Base-by-base conservation (phyloP, 1,140 invertebrate genomes). In the Stegodyphus mimosarum region DNA sequence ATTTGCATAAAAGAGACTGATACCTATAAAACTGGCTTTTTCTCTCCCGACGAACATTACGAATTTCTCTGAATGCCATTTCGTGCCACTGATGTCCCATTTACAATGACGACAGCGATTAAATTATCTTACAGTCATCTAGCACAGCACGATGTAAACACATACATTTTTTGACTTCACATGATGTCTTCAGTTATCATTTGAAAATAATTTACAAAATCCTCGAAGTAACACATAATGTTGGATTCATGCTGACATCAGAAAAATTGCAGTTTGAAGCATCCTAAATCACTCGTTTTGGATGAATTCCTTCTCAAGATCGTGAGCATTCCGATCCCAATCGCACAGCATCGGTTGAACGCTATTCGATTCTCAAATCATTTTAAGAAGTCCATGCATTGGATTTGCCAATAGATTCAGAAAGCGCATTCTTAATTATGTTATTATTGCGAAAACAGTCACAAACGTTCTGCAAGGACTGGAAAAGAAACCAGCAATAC, bases 301-400 rank as follows among this genome's bases (percentile, higher is more conserved):
- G 53, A 7, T 7, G 53, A 55, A 55, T 77, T 50, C 13, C 52
- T 52, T 77, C n/a, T 9, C 49, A 77, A 11, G 49, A 77, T 0
- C 0, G 48, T 51, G n/a, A 66, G 52, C 63, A 49, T 52, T 50
- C 75, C 2, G 63, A 77, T 9, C 49, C n/a, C n/a, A n/a, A n/a
- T n/a, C n/a, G 48, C 6, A 67, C 64, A 67, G 49, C 75, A 53
- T 49, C 75, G 52, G 60, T 66, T 67, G 63, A 77, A 77, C 63
- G 9, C 7, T 77, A 67, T 13, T 17, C 60, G 3, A 51, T 17
- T 52, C 17, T 77, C 0, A 77, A 77, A 51, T 77, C 63, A 18
- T 18, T 52, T 77, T 49, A 77, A 17, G 49, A 77, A 67, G 63
- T 77, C 6, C 6, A n/a, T 77, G 66, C 11, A 48, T 51, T 52